Evolutionary conservation across 1,140 invertebrate genomes (phyloP).

Genomic region (Zaprionus gabonicus): DNA sequence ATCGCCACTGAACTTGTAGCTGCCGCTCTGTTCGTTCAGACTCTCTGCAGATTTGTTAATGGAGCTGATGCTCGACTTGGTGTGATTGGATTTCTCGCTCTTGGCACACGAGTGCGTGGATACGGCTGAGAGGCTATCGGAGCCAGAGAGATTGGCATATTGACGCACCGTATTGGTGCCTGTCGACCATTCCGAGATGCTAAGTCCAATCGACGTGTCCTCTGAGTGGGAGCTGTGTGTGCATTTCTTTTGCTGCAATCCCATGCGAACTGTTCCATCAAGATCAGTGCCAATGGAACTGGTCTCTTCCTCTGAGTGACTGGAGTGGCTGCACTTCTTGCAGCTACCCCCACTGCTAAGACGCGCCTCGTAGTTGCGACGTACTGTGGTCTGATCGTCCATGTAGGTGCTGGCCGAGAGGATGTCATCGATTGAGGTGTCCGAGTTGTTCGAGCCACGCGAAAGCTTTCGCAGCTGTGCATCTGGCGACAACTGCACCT

Average conservation of each 20-base stretch:
- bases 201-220: constrained; percentile 92
- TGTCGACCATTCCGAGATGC: constrained; percentile 93
- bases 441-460: constrained; percentile 87
- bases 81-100: constrained; percentile 88
- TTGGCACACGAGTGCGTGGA: constrained; percentile 86
- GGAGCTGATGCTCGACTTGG: constrained; percentile 85
- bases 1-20: constrained; percentile 81
- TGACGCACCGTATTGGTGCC: constrained; percentile 91
- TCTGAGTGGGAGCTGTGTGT: constrained; percentile 92
- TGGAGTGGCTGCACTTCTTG: constrained; percentile 87
- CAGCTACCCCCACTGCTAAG: constrained; percentile 85
- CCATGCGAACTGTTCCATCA: constrained; percentile 91
- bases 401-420: constrained; percentile 85
- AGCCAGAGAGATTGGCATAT: constrained; percentile 89
- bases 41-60: constrained; percentile 84
- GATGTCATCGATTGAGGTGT: constrained; percentile 87
- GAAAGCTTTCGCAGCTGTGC: constrained; percentile 86
- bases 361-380: constrained; percentile 76
- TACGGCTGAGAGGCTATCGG: constrained; percentile 87
- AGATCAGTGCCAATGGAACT: constrained; percentile 89
- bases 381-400: constrained; percentile 81
- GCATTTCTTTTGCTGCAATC: constrained; percentile 90
- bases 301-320: constrained; percentile 89
- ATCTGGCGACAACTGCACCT: constrained; percentile 86
- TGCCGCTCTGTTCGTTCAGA: constrained; percentile 79